A percentile compares a stretch with the other conserved stretches of the same genome.
Evolutionary conservation across 2,797 vertebrate genomes (phyloP).

Genomic region (Ambastaia sidthimunki): DNA sequence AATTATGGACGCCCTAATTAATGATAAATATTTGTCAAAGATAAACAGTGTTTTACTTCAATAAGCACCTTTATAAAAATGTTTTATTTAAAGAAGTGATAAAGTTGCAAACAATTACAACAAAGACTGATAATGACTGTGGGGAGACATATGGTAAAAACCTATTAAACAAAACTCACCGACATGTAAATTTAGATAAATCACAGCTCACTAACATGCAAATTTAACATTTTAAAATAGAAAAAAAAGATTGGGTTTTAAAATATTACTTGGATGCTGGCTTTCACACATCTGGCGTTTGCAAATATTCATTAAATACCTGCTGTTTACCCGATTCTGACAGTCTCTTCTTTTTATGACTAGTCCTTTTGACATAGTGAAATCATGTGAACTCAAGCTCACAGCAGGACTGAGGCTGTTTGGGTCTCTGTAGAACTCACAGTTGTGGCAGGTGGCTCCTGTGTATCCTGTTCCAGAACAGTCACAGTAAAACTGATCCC

Average conservation of each 20-base stretch:
- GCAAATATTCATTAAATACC: background rate
- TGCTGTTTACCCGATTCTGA: background rate
- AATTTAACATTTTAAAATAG: background rate
- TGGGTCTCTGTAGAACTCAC: constrained; percentile 62
- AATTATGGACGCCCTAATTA: background rate
- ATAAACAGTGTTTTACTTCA: background rate
- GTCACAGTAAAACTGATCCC: constrained; percentile 73
- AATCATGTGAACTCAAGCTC: background rate
- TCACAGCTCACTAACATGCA: background rate
- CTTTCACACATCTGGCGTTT: background rate
- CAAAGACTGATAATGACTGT: background rate
- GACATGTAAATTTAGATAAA: no score
- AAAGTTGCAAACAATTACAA: background rate
- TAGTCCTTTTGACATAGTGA: no score
- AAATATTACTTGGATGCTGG: background rate
- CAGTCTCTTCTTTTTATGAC: no score
- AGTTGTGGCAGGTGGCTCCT: constrained; percentile 74
- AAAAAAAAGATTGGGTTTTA: background rate
- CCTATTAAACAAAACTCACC: background rate
- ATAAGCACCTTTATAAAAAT: background rate
- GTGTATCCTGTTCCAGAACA: constrained; percentile 73
- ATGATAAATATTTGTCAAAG: constrained; percentile 3
- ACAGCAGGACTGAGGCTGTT: background rate
- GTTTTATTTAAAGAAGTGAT: background rate
- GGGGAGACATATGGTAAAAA: no score